Evolutionary conservation across 2,888 invertebrate species (phyloP), one percentile per base, ranked within the genome.

Genomic region (Lycia hirtaria): DNA sequence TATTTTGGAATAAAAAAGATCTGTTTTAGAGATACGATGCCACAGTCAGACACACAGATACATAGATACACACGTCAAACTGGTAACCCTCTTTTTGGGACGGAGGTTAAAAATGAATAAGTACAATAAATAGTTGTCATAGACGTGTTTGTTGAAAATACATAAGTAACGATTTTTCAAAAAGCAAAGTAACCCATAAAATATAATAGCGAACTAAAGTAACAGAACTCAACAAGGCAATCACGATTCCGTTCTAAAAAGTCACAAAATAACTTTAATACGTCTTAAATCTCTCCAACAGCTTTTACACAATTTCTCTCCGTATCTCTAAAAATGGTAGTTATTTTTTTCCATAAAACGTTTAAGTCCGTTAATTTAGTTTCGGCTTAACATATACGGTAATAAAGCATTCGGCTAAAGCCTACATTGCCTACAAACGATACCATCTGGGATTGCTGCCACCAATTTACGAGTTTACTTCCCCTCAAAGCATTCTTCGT

Each of bases 391-490:
- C 69, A 67, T 64, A 60, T 54, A 68, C 63, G 68, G 73, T 67
- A 67, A 79, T 80, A 79, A 78, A 82, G 73, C 77, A 77, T 75
- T 74, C 73, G 64, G 64, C 65, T 72, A 71, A 78, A 79, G 71
- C 71, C 83, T 80, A 81, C 83, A 86, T 83, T 76, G 78, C 75
- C 76, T 76, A 78, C 75, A 75, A 80, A 83, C 76, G 87, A 87
- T 87, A 85, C 76, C 76, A 88, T 88, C 88, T 81, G 73, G 73
- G 78, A 83, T 83, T 73, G 76, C 76, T 77, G 68, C 72, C 73
- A 77, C 75, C 80, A 85, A 87, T 88, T 87, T 89, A 88, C 82
- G 87, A 86, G 76, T 80, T 74, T 73, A 72, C 72, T 73, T 73
- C 72, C 66, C 69, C 73, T 77, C 76, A 77, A 83, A 81, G 83